Evolutionary conservation across 30 jellyfish, hydroid and myxozoan genomes (phyloP).

Genomic region (Chrysaora quinquecirrha): DNA sequence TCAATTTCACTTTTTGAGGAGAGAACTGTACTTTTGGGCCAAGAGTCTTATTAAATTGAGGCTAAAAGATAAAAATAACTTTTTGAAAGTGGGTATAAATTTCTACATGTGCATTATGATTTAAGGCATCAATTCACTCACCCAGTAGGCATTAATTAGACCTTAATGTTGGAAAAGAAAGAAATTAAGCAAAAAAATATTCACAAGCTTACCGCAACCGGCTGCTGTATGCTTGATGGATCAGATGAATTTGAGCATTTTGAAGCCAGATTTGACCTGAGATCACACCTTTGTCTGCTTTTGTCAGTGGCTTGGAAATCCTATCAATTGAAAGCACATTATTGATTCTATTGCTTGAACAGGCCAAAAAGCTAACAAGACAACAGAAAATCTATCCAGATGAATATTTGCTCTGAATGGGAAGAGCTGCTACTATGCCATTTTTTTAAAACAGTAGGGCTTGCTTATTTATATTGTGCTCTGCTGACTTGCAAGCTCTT

Average conservation of each 20-base stretch:
- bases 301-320: slow-evolving; percentile 41
- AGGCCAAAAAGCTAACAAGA: neutral
- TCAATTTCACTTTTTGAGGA: slow-evolving; percentile 78
- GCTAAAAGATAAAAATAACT: slow-evolving; percentile 5
- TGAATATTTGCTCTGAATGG: neutral
- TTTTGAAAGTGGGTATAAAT: neutral
- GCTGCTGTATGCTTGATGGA: neutral
- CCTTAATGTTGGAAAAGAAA: neutral
- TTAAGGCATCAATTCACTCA: too few relatives aligned
- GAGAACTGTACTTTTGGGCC: slow-evolving; percentile 78
- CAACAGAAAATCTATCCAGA: neutral
- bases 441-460: too few relatives aligned
- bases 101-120: too few relatives aligned
- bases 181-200: neutral
- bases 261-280: slow-evolving; percentile 15
- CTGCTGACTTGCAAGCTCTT: neutral
- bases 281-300: slow-evolving; percentile 60
- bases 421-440: too few relatives aligned
- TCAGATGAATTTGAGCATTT: slow-evolving; percentile 27
- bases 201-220: slow-evolving; percentile 1
- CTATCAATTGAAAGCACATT: neutral
- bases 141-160: neutral
- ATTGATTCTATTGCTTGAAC: neutral
- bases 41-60: slow-evolving; percentile 53
- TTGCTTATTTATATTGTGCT: neutral